Evolutionary conservation across 2,888 invertebrate species (phyloP).

Genomic region (Dasypolia templi): DNA sequence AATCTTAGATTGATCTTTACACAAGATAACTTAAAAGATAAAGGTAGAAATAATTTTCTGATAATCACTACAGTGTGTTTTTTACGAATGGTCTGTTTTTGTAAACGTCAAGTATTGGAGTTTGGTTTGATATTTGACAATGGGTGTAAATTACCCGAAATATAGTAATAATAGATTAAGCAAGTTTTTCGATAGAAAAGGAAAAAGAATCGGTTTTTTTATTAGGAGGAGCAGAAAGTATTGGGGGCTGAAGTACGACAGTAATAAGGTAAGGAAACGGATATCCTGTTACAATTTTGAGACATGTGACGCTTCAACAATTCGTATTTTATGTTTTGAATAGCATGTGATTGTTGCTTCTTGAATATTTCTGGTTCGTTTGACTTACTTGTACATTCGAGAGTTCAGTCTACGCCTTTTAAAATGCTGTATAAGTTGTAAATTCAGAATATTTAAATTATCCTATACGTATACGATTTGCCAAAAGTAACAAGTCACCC

Average conservation of each 20-base stretch:
- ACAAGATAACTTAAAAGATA: not conserved
- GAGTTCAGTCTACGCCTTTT: not conserved
- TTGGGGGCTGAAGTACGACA: not conserved
- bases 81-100: not conserved
- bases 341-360: not conserved
- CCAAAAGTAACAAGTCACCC: no score
- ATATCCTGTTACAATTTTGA: not conserved
- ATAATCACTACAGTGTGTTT: slow-evolving; percentile 3
- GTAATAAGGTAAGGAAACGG: not conserved
- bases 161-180: not conserved
- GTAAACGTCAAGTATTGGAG: not conserved
- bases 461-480: no score
- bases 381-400: no score
- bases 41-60: not conserved
- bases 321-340: not conserved
- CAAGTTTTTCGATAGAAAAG: not conserved
- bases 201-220: not conserved
- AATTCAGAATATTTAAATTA: no score
- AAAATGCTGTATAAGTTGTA: no score
- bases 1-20: slow-evolving; percentile 14
- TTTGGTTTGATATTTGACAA: not conserved
- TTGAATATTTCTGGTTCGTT: not conserved
- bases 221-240: no score
- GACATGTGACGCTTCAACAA: not conserved
- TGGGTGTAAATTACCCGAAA: not conserved